phyloP scores from a whole-genome alignment of 2,113 vertebrate species.

The Psilopsiagon aurifrons region DNA sequence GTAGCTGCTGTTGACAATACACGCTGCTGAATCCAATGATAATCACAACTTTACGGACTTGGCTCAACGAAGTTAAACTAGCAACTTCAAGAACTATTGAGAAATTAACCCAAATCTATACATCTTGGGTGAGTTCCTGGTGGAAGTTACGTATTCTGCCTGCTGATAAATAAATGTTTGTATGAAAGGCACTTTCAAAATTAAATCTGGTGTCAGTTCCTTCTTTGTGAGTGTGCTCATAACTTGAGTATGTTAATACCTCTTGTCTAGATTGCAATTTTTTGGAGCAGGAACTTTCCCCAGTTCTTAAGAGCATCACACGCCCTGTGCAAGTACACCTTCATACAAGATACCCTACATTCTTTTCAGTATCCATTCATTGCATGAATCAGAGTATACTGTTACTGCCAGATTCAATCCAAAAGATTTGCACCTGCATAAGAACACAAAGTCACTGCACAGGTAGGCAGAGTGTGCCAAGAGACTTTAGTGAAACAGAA shows the following conservation, averaged over 20 bases:
- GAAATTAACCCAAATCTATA: neutral
- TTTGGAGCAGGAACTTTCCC: neutral
- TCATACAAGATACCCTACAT: neutral
- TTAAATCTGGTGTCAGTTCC: neutral
- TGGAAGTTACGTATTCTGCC: neutral
- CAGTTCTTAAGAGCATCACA: neutral
- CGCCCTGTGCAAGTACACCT: neutral
- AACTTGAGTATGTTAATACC: neutral
- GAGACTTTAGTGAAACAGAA: neutral
- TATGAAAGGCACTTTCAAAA: neutral
- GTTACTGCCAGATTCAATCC: neutral
- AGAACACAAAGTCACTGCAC: neutral
- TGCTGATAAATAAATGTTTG: neutral
- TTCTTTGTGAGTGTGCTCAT: neutral
- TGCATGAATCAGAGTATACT: neutral
- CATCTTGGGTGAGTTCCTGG: neutral
- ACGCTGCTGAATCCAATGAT: neutral
- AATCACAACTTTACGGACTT: neutral
- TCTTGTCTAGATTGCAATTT: neutral
- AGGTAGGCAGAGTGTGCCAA: accelerated
- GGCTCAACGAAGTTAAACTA: neutral
- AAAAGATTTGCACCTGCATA: neutral
- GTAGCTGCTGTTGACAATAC: neutral
- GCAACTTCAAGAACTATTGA: neutral
- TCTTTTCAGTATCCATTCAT: neutral